Evolutionary conservation across 2,113 vertebrate species (phyloP).

Genomic region (Marcusenius ussheri): DNA sequence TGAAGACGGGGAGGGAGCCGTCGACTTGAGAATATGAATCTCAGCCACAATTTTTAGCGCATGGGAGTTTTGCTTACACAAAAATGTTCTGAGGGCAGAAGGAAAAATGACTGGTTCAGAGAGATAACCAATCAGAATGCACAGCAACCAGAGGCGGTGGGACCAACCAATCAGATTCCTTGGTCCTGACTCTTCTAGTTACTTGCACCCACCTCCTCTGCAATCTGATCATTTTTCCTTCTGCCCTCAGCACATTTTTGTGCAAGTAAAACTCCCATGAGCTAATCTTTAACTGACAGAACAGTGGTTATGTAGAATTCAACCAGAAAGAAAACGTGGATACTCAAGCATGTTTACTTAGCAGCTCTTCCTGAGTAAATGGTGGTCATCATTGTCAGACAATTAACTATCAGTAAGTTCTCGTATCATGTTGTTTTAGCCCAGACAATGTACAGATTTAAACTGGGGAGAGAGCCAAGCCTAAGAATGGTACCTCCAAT

Average conservation of each 20-base stretch:
- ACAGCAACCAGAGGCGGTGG: too few species aligned
- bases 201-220: too few species aligned
- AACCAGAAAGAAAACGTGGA: not conserved
- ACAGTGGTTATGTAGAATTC: not conserved
- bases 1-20: not conserved
- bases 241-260: too few species aligned
- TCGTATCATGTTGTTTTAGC: not conserved
- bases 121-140: too few species aligned
- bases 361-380: not conserved
- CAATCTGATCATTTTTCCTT: too few species aligned
- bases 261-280: too few species aligned
- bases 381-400: not conserved
- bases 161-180: too few species aligned
- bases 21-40: not conserved
- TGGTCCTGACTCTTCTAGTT: too few species aligned
- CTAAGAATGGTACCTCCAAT: slow-evolving; percentile 76
- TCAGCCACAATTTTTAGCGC: not conserved
- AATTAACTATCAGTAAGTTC: not conserved
- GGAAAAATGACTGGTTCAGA: too few species aligned
- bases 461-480: not conserved
- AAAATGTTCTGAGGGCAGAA: too few species aligned
- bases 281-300: not conserved
- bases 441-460: not conserved
- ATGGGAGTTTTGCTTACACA: too few species aligned
- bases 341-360: not conserved